Conservation (phyloP, 1,140 invertebrate species). For the Steinernema feltiae region DNA sequence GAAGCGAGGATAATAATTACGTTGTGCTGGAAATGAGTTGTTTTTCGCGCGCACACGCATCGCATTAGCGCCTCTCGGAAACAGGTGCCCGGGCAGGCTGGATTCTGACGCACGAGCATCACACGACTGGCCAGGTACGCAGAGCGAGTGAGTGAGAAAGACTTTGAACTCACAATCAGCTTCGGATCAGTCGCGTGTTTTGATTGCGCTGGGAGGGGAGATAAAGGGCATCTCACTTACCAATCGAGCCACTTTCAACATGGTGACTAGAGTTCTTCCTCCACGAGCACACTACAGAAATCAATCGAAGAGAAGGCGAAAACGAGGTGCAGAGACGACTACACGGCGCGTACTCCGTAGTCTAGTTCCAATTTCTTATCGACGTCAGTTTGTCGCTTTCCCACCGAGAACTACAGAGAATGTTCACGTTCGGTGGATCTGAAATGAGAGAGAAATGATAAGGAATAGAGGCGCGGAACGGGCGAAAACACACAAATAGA, state of each 20-base stretch:
- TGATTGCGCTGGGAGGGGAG: not conserved
- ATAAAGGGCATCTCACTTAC: not conserved
- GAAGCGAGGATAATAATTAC: not conserved
- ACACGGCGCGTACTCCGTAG: conserved; percentile 7
- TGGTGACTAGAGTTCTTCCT: not conserved
- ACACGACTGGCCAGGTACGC: not conserved
- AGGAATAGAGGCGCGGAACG: not conserved
- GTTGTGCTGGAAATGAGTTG: too few species aligned
- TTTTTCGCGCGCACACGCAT: not conserved
- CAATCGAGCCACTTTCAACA: not conserved
- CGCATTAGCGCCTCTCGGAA: not conserved
- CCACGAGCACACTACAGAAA: not conserved
- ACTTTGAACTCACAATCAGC: not conserved
- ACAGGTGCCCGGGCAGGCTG: too few species aligned
- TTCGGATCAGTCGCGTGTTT: not conserved
- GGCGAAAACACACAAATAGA: too few species aligned
- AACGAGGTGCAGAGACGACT: too few species aligned
- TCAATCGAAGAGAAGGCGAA: not conserved
- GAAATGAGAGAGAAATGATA: not conserved
- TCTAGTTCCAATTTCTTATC: not conserved
- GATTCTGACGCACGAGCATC: not conserved
- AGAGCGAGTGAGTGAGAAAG: not conserved
- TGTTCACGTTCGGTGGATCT: not conserved
- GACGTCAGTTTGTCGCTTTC: too few species aligned
- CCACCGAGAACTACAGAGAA: not conserved